Conservation (phyloP, 2,888 invertebrate genomes). For the Oxycera nigricornis region DNA sequence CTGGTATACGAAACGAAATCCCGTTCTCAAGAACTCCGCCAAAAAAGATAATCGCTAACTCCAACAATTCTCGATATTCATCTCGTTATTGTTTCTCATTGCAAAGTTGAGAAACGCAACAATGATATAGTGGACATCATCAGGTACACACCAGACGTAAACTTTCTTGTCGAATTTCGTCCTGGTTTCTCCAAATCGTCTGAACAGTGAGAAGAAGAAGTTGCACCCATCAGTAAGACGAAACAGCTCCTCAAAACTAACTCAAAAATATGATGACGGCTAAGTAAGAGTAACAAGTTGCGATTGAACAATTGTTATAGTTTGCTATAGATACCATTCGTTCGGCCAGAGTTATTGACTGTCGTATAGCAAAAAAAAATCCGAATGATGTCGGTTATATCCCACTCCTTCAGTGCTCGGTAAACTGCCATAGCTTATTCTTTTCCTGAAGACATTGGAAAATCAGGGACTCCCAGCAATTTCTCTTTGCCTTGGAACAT, state of each 20-base stretch:
- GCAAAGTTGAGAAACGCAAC: not conserved
- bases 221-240: not conserved
- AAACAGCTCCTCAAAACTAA: slow-evolving; percentile 18
- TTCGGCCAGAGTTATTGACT: not conserved
- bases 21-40: not conserved
- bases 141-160: not conserved
- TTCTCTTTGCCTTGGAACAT: not conserved
- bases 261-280: slow-evolving; percentile 14
- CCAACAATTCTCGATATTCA: not conserved
- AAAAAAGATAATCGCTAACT: not conserved
- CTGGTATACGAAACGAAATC: not conserved
- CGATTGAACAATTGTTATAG: not conserved
- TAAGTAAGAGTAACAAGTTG: not conserved
- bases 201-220: not conserved
- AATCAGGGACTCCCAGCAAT: slow-evolving; percentile 4
- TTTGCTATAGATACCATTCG: not conserved
- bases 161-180: not conserved
- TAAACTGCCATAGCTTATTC: slow-evolving; percentile 6
- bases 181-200: not conserved
- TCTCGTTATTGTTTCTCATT: not conserved
- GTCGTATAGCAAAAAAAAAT: not conserved
- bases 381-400: not conserved
- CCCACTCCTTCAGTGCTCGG: slow-evolving; percentile 7
- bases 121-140: not conserved
- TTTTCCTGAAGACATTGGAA: slow-evolving; percentile 10